These are phyloP conservation scores for Pogonocherus hispidulus DNA, from an alignment of 2,888 invertebrate genomes.

Conservation along the genomic window DNA sequence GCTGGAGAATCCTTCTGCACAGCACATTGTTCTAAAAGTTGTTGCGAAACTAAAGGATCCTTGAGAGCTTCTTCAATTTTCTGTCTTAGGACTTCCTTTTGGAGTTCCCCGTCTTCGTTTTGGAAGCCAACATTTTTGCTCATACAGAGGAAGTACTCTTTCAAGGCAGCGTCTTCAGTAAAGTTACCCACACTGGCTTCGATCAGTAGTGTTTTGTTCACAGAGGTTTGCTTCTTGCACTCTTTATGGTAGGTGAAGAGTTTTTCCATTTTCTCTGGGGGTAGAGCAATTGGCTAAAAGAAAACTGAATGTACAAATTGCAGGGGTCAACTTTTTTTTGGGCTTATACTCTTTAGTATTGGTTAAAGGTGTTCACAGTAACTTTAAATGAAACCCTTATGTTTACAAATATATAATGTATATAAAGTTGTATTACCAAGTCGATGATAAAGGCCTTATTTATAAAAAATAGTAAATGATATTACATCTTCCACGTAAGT, in stretches of 20 bases:
- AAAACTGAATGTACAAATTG: no score
- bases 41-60: conserved; percentile 30
- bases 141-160: conserved; percentile 40
- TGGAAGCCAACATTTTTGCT: conserved; percentile 41
- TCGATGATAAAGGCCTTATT: no score
- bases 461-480: no score
- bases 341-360: no score
- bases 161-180: conserved; percentile 40
- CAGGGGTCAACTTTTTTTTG: no score
- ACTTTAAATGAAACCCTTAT: no score
- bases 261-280: conserved; percentile 26
- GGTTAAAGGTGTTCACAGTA: no score
- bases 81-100: conserved; percentile 29
- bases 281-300: conserved; percentile 23
- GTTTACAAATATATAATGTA: no score
- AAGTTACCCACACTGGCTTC: conserved; percentile 35
- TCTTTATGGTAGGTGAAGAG: conserved; percentile 31
- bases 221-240: conserved; percentile 39
- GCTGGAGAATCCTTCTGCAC: conserved; percentile 42
- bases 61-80: conserved; percentile 22
- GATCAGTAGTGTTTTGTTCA: conserved; percentile 24
- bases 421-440: no score
- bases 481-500: no score
- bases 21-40: conserved; percentile 43
- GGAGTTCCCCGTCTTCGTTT: conserved; percentile 34